phyloP scores from a whole-genome alignment of 1,140 invertebrate species.

The Bombus waltoni region DNA sequence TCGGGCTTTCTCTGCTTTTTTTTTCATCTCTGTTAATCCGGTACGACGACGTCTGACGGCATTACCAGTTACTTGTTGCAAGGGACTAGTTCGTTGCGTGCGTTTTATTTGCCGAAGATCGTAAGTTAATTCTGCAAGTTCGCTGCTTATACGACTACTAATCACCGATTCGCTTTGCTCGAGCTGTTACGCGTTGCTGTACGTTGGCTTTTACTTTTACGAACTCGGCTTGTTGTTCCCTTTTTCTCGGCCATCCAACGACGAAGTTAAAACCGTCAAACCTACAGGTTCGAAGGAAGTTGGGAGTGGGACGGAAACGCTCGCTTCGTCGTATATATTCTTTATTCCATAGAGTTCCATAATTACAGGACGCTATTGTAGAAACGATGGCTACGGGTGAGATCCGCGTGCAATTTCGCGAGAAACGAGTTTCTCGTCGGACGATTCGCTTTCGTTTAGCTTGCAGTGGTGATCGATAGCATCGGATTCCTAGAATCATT shows the following conservation, averaged over 20 bases:
- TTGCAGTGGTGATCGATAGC: constrained; percentile 2
- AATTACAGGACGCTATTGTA: background rate
- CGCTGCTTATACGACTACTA: background rate
- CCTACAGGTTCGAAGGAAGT: too few relatives aligned
- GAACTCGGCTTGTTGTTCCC: too few relatives aligned
- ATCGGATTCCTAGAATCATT: constrained; percentile 15
- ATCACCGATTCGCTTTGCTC: background rate
- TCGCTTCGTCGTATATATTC: background rate
- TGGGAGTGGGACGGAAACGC: background rate
- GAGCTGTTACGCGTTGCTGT: too few relatives aligned
- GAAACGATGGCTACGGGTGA: background rate
- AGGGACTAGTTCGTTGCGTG: too few relatives aligned
- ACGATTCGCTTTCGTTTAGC: constrained; percentile 30
- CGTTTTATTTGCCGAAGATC: background rate
- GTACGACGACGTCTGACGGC: background rate
- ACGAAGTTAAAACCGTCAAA: too few relatives aligned
- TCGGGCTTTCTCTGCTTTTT: background rate
- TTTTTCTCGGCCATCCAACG: too few relatives aligned
- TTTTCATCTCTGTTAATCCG: background rate
- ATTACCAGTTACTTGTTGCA: background rate
- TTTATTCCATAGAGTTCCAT: constrained; percentile 3
- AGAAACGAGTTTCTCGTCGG: background rate
- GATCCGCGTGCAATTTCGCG: background rate
- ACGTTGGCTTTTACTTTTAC: too few relatives aligned
- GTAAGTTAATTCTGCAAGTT: background rate